Base-by-base conservation (phyloP, 2,888 invertebrate genomes). In the Polydrusus pterygomalis region DNA sequence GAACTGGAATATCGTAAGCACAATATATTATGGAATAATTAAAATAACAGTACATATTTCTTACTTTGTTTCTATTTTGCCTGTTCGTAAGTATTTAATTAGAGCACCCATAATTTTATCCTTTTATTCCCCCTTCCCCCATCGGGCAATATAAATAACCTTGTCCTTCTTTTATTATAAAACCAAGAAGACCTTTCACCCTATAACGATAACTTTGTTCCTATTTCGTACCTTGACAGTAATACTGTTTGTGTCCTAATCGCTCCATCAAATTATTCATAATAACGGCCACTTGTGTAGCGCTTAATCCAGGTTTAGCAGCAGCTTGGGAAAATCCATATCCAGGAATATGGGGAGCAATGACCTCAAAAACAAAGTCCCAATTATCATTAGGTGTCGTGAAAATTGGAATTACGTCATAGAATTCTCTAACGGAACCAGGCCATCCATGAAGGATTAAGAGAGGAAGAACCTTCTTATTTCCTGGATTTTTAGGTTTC, bases 401-500 rank as follows among this genome's bases (percentile, higher is more conserved):
- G 11, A 96, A 87, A 49, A 91, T 83, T 0, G 95, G 94, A 60
- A 95, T 92, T 0, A 95, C 86, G 63, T 92, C 92, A 82, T 94
- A 93, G 87, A 96, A 97, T 87, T 97, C 97, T 17, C 92, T 89
- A 0, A 96, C 90, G 0, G 95, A 95, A 0, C 96, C 96, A 0
- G 97, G 96, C 97, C 97, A 97, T 45, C 97, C 97, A 84, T 97
- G 97, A 13, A 94, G 86, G 47, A 97, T 81, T 1, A 95, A 86
- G 0, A 96, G 83, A 0, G 95, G 94, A 0, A 93, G 78, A 0
- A 91, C 89, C 82, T 90, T 84, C 0, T 83, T 40, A 5, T 79
- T 79, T 43, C 74, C 58, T 0, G 81, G 74, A 84, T 79, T 74
- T 65, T 81, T 85, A 6, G 92, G 92, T 86, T 92, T 93, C 1